phyloP scores from a whole-genome alignment of 23 tunicate species.

The Ciona savignyi region DNA sequence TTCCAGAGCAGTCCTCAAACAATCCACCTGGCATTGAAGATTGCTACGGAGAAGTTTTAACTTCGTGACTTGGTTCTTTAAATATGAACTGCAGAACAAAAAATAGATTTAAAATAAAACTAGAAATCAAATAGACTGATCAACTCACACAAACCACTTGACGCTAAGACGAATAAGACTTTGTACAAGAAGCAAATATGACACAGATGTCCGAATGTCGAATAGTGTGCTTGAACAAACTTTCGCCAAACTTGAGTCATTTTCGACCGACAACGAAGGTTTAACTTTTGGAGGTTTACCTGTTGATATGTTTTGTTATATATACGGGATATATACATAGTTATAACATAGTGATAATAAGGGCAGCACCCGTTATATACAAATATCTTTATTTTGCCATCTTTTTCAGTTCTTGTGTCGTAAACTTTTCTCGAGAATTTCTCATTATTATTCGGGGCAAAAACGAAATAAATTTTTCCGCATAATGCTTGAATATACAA shows the following conservation, averaged over 20 bases:
- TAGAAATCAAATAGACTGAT: constrained; percentile 3
- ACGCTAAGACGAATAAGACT: constrained; percentile 55
- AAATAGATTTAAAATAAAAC: not conserved
- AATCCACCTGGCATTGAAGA: constrained; percentile 42
- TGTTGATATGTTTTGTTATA: constrained; percentile 1
- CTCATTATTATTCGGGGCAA: too few species aligned
- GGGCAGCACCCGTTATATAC: too few species aligned
- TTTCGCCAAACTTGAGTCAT: constrained; percentile 83
- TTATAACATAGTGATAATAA: too few species aligned
- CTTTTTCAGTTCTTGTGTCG: too few species aligned
- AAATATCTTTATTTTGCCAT: too few species aligned
- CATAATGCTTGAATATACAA: too few species aligned
- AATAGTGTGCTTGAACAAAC: constrained; percentile 87
- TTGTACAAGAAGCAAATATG: constrained; percentile 69
- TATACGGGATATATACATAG: too few species aligned
- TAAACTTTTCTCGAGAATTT: too few species aligned
- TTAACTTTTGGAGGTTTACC: constrained; percentile 96
- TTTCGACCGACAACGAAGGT: constrained; percentile 44
- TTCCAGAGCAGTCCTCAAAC: constrained; percentile 65
- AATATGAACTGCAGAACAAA: constrained; percentile 35
- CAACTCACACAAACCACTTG: constrained; percentile 90
- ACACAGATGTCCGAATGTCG: constrained; percentile 64
- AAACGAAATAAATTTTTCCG: too few species aligned
- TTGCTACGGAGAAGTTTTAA: constrained; percentile 39
- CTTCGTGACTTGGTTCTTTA: constrained; percentile 42